Conservation (phyloP, 1,140 invertebrate species). For the Battus philenor region DNA sequence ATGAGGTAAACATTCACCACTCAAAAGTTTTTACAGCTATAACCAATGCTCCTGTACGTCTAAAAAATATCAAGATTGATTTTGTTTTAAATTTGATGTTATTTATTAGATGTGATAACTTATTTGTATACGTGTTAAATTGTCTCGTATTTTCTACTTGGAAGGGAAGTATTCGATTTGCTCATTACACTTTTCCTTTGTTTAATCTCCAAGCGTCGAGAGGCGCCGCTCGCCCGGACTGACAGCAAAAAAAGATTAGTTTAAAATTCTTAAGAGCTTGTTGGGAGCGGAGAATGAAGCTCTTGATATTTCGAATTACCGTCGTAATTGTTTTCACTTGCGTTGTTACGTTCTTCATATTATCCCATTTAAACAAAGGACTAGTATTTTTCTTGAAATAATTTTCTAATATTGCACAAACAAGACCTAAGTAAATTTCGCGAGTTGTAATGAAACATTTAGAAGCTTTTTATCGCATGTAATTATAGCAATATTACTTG, state of each 20-base stretch:
- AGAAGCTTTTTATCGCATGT: no score
- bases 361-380: not conserved
- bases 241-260: slow-evolving; percentile 1
- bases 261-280: slow-evolving; percentile 7
- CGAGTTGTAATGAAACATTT: no score
- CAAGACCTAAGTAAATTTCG: no score
- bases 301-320: slow-evolving; percentile 10
- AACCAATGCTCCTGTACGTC: no score
- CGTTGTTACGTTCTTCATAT: not conserved
- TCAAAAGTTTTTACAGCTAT: no score
- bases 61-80: no score
- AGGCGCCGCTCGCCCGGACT: not conserved
- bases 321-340: slow-evolving; percentile 10
- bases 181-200: slow-evolving; percentile 3
- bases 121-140: not conserved
- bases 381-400: no score
- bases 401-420: no score
- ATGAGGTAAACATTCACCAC: not conserved
- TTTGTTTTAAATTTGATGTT: not conserved
- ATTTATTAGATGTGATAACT: not conserved
- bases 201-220: slow-evolving; percentile 1
- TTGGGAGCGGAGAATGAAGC: slow-evolving; percentile 1
- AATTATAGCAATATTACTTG: no score
- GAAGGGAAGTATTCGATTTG: slow-evolving; percentile 5
- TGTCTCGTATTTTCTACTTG: slow-evolving; percentile 1